phyloP scores from a whole-genome alignment of 2,888 invertebrate species.

The Drosophila eohydei region DNA sequence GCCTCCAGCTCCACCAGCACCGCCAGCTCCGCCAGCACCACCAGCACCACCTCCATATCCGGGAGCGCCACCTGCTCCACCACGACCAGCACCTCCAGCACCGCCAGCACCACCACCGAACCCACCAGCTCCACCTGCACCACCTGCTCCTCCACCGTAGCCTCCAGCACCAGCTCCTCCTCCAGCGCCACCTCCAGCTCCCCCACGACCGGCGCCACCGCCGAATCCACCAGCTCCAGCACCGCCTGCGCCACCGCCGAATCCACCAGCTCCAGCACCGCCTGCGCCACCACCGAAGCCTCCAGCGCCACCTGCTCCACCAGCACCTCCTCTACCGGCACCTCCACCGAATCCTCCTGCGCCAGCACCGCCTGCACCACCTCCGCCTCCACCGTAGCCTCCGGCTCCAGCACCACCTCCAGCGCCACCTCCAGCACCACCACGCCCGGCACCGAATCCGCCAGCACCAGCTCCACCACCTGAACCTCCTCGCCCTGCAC shows the following conservation, averaged over 20 bases:
- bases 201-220: conserved; percentile 13
- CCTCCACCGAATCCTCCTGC: conserved; percentile 31
- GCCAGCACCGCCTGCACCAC: conserved; percentile 43
- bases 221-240: conserved; percentile 18
- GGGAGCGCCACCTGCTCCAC: conserved; percentile 38
- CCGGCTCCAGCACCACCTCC: conserved; percentile 20
- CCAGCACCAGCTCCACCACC: conserved; percentile 25
- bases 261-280: conserved; percentile 30
- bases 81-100: conserved; percentile 27
- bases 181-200: conserved; percentile 30
- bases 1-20: conserved; percentile 82
- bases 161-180: conserved; percentile 51
- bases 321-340: conserved; percentile 40
- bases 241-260: conserved; percentile 2
- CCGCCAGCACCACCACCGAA: conserved; percentile 66
- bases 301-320: conserved; percentile 19
- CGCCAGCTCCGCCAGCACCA: conserved; percentile 53
- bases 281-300: conserved; percentile 18
- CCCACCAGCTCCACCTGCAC: conserved; percentile 76
- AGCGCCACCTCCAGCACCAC: conserved; percentile 18
- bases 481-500: neutral
- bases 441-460: neutral
- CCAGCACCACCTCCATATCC: conserved; percentile 45
- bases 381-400: conserved; percentile 41
- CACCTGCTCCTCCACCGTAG: conserved; percentile 73